Percentiles rank a stretch among this genome's conserved stretches.
Evolutionary conservation across 2,888 invertebrate species (phyloP).

Genomic region (Cryptocephalus primarius): DNA sequence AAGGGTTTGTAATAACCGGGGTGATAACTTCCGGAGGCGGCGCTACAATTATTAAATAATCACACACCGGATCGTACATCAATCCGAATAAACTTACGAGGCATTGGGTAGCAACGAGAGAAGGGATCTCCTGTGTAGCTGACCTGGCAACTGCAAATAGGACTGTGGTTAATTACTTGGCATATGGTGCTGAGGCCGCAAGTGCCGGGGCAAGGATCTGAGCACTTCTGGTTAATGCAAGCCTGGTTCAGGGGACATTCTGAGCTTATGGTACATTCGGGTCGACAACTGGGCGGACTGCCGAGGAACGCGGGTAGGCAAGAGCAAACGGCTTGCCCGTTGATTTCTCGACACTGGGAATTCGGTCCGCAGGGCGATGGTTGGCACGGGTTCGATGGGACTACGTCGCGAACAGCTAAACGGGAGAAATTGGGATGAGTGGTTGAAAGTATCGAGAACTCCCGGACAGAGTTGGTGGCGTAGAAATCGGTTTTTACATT

Average conservation of each 20-base stretch:
- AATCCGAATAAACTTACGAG: slow-evolving; percentile 30
- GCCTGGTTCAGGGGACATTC: slow-evolving; percentile 60
- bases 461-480: too few species aligned
- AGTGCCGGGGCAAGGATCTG: slow-evolving; percentile 59
- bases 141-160: slow-evolving; percentile 55
- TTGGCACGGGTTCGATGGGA: slow-evolving; percentile 47
- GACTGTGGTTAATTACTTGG: slow-evolving; percentile 59
- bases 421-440: background rate
- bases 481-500: too few species aligned
- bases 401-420: slow-evolving; percentile 9
- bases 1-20: slow-evolving; percentile 42
- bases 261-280: slow-evolving; percentile 60
- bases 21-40: slow-evolving; percentile 12
- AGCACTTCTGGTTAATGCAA: slow-evolving; percentile 57
- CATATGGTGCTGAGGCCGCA: slow-evolving; percentile 66
- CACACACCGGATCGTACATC: too few species aligned
- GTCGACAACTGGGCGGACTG: slow-evolving; percentile 58
- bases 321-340: slow-evolving; percentile 60
- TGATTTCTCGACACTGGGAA: slow-evolving; percentile 60
- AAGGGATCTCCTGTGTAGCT: slow-evolving; percentile 57
- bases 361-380: slow-evolving; percentile 67
- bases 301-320: slow-evolving; percentile 56
- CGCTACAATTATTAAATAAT: slow-evolving; percentile 11
- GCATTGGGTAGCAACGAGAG: slow-evolving; percentile 43
- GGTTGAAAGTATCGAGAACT: too few species aligned